These are phyloP conservation scores for Valencia hispanica DNA, from an alignment of 2,797 vertebrate species.

Conservation along the genomic window DNA sequence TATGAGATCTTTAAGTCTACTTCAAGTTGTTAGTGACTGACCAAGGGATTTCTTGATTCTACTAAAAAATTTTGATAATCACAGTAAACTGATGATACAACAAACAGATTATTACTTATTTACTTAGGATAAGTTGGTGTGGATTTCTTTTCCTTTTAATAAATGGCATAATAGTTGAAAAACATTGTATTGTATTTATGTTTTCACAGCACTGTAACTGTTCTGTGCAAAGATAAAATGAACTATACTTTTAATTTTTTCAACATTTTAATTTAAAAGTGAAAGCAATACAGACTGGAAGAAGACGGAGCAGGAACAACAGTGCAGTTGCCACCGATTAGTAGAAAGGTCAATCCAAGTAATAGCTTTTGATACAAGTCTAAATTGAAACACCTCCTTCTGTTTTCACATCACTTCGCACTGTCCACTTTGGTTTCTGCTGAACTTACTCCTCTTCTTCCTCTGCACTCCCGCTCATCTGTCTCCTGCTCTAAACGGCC, in stretches of 20 bases:
- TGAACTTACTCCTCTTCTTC: slow-evolving; percentile 24
- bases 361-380: slow-evolving; percentile 42
- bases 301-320: background rate
- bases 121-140: background rate
- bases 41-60: background rate
- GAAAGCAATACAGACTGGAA: background rate
- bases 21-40: background rate
- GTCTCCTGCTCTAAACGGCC: slow-evolving; percentile 46
- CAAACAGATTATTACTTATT: background rate
- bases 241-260: background rate
- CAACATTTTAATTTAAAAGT: background rate
- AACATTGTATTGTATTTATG: background rate
- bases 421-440: slow-evolving; percentile 25
- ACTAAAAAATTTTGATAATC: background rate
- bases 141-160: background rate
- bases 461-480: slow-evolving; percentile 31
- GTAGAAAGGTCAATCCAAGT: slow-evolving; percentile 12
- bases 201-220: background rate
- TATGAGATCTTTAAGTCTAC: background rate
- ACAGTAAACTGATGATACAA: background rate
- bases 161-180: background rate
- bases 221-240: background rate
- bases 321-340: background rate
- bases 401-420: slow-evolving; percentile 27
- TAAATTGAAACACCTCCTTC: slow-evolving; percentile 55